phyloP scores from a whole-genome alignment of 2,888 invertebrate species.

The Brachyptera risi region DNA sequence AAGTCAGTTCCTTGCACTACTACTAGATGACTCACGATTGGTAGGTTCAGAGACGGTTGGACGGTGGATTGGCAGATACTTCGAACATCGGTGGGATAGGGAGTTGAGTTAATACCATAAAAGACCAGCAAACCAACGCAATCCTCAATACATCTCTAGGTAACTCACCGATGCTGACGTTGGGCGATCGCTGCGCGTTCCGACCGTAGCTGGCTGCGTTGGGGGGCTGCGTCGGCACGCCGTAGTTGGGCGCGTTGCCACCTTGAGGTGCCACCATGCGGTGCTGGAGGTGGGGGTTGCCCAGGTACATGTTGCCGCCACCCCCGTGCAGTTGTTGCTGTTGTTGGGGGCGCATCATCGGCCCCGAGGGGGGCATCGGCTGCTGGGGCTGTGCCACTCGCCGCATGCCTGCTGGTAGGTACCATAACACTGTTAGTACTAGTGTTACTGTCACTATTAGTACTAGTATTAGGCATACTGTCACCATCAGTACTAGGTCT shows the following conservation, averaged over 20 bases:
- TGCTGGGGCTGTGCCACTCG: constrained; percentile 70
- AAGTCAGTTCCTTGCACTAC: no score
- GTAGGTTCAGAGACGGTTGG: no score
- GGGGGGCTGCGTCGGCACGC: constrained; percentile 1
- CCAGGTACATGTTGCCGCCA: constrained; percentile 41
- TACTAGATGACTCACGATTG: no score
- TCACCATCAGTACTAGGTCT: no score
- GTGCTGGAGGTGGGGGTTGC: constrained; percentile 42
- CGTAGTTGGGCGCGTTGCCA: constrained; percentile 37
- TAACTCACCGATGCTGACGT: constrained; percentile 52
- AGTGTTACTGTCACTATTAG: constrained; percentile 1
- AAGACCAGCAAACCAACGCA: no score
- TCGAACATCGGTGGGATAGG: no score
- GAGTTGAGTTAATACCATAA: no score
- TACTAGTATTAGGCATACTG: no score
- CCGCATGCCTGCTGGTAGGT: constrained; percentile 47
- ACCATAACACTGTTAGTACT: not conserved
- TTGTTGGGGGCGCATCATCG: constrained; percentile 64
- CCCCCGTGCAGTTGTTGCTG: constrained; percentile 37
- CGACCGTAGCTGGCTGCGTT: constrained; percentile 32
- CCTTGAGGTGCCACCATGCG: constrained; percentile 43
- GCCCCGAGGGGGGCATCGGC: constrained; percentile 65
- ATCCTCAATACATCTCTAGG: no score
- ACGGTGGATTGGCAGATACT: no score
- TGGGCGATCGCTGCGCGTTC: constrained; percentile 56